Conservation (phyloP, 1,140 invertebrate species). For the Chymomyza costata region DNA sequence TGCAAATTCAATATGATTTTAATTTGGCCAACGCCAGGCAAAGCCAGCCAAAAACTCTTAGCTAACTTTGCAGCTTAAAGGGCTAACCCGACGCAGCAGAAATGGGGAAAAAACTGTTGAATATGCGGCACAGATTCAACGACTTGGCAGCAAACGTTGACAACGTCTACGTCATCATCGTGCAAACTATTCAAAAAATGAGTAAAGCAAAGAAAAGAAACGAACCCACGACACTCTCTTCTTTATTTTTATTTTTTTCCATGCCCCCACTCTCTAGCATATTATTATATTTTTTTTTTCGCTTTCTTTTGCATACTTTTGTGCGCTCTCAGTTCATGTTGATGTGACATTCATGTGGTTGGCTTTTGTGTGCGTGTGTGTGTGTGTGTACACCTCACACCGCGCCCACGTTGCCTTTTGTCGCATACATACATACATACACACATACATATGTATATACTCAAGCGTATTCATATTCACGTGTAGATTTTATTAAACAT, state of each 20-base stretch:
- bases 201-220: background rate
- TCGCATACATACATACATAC: constrained; percentile 1
- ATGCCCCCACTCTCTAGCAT: background rate
- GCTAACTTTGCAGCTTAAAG: too few relatives aligned
- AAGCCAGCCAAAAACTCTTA: too few relatives aligned
- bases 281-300: constrained; percentile 17
- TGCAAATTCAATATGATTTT: constrained; percentile 73
- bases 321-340: background rate
- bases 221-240: constrained; percentile 6
- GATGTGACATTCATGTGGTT: too few relatives aligned
- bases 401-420: too few relatives aligned
- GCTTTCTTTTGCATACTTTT: constrained; percentile 46
- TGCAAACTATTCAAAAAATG: constrained; percentile 50
- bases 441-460: background rate
- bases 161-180: constrained; percentile 40
- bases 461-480: constrained; percentile 50
- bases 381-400: constrained; percentile 3
- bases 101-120: background rate
- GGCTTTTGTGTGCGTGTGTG: constrained; percentile 6
- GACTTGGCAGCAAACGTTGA: too few relatives aligned
- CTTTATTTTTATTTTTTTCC: constrained; percentile 3
- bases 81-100: constrained; percentile 3
- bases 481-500: constrained; percentile 73
- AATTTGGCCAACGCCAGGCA: constrained; percentile 48
- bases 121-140: too few relatives aligned